Evolutionary conservation across 2,888 invertebrate species (phyloP).

Genomic region (Trichogramma dendrolimi): DNA sequence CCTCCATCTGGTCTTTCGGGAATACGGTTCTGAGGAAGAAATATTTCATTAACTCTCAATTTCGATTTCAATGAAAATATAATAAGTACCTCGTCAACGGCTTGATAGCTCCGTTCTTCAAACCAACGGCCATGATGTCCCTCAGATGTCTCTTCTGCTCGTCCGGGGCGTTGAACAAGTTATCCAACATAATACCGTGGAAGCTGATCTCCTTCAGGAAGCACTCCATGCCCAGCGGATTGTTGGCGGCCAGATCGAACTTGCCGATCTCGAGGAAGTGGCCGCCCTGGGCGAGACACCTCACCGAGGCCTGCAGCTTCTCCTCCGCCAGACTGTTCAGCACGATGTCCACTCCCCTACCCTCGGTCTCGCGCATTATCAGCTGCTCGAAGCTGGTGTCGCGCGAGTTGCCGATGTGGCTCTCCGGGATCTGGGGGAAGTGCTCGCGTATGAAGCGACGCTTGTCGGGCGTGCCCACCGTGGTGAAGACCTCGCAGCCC

Average conservation of each 20-base stretch:
- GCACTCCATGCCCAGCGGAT: slow-evolving; percentile 60
- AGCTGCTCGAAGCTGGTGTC: slow-evolving; percentile 83
- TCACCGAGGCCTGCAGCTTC: slow-evolving; percentile 70
- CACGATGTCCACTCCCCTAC: slow-evolving; percentile 85
- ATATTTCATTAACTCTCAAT: background rate
- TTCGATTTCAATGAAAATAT: no score
- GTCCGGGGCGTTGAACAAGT: slow-evolving; percentile 55
- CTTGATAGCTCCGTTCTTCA: slow-evolving; percentile 63
- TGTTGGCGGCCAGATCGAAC: slow-evolving; percentile 72
- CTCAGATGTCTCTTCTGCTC: slow-evolving; percentile 58
- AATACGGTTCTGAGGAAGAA: slow-evolving; percentile 58
- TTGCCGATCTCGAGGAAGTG: slow-evolving; percentile 84
- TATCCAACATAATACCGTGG: slow-evolving; percentile 75
- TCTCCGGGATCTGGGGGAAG: slow-evolving; percentile 59
- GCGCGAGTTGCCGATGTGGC: slow-evolving; percentile 81
- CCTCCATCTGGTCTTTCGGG: slow-evolving; percentile 62
- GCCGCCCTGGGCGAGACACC: slow-evolving; percentile 61
- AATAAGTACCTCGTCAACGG: slow-evolving; percentile 55
- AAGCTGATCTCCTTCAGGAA: slow-evolving; percentile 72
- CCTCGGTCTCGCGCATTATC: slow-evolving; percentile 73
- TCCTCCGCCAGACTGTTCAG: slow-evolving; percentile 93
- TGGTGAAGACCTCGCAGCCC: slow-evolving; percentile 62
- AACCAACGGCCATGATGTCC: slow-evolving; percentile 60
- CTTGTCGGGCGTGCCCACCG: slow-evolving; percentile 59
- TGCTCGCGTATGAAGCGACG: slow-evolving; percentile 55